Conservation (phyloP, 1,140 invertebrate genomes). For the Sycobia sp. region DNA sequence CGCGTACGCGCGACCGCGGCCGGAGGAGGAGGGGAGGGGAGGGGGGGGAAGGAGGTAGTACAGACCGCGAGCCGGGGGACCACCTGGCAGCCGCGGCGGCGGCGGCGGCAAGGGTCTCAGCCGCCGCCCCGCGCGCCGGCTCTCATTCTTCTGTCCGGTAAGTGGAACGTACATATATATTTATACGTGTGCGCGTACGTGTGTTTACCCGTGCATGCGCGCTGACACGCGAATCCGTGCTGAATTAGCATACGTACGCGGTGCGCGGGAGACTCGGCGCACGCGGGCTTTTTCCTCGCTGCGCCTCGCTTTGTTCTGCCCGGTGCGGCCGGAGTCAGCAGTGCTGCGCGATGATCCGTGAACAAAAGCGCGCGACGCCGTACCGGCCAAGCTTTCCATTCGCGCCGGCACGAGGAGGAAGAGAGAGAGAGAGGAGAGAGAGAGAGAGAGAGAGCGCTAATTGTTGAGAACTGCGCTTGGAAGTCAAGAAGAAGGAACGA, state of each 20-base stretch:
- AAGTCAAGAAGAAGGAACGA: not conserved
- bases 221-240: conserved; percentile 34
- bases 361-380: conserved; percentile 4
- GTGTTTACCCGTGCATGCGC: too few species aligned
- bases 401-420: not conserved
- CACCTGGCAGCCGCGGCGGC: too few species aligned
- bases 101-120: conserved; percentile 39
- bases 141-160: conserved; percentile 47
- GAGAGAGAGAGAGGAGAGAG: too few species aligned
- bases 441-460: too few species aligned
- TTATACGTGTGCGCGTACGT: too few species aligned
- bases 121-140: too few species aligned
- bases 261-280: conserved; percentile 25
- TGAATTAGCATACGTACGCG: conserved; percentile 51
- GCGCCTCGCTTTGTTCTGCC: conserved; percentile 43
- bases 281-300: too few species aligned
- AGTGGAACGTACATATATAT: conserved; percentile 32
- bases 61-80: conserved; percentile 35
- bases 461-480: not conserved
- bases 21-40: conserved; percentile 18
- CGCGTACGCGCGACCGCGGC: too few species aligned
- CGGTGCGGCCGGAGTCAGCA: not conserved
- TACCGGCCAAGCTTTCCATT: not conserved
- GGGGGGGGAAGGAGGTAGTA: not conserved
- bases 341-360: not conserved